A percentile compares a stretch with the other conserved stretches of the same genome.
phyloP scores from a whole-genome alignment of 2,113 vertebrate genomes.

The Cettia cetti region DNA sequence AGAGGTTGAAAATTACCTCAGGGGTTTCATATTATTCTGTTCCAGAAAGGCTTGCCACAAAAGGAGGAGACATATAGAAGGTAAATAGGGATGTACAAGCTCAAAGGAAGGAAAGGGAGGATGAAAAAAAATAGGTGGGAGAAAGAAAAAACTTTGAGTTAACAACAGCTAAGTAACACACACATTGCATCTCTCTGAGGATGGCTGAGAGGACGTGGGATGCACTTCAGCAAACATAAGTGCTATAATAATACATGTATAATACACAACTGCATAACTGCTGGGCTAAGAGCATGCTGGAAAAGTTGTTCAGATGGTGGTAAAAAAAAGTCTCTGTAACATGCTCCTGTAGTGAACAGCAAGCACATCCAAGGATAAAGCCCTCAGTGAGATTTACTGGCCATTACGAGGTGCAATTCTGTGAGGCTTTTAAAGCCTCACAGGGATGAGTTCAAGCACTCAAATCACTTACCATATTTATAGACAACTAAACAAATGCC shows the following conservation, averaged over 20 bases:
- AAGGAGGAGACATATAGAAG: background rate
- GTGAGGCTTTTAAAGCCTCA: background rate
- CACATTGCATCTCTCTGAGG: background rate
- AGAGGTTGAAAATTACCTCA: background rate
- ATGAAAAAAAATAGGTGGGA: background rate
- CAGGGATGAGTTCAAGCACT: background rate
- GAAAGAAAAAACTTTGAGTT: background rate
- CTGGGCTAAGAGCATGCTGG: background rate
- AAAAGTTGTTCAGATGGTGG: background rate
- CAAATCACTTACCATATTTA: background rate
- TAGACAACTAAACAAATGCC: background rate
- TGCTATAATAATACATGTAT: background rate
- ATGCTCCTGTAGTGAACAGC: background rate
- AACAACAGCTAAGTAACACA: background rate
- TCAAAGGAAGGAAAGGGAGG: background rate
- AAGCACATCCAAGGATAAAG: background rate
- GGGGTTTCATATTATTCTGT: accelerated
- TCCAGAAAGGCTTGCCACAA: background rate
- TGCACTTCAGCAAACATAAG: background rate
- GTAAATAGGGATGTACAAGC: accelerated
- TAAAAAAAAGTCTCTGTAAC: background rate
- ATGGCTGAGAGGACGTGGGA: background rate
- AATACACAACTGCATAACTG: background rate
- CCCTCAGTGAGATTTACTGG: background rate
- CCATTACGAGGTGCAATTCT: background rate